Base-by-base conservation (phyloP, 2,888 invertebrate species). In the Zygogramma bicolorata region DNA sequence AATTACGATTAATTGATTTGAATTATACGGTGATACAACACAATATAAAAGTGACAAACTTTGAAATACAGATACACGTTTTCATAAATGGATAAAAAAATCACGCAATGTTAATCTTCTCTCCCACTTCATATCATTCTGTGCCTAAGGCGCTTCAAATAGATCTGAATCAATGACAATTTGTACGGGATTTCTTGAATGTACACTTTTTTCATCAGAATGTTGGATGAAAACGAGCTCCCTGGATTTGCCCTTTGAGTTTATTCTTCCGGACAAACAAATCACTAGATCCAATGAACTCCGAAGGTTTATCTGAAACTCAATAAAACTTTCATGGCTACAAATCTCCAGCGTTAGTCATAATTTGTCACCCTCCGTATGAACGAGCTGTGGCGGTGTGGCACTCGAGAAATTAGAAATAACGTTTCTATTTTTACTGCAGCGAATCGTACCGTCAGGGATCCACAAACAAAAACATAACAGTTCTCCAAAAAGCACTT, bases 361-460 rank as follows among this genome's bases (percentile, higher is more conserved):
- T 75, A 60, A 68, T 42, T 38, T 70, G 71, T 72, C 71, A 70
- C 65, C 68, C 46, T 65, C 38, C 46, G 40, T 53, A 27, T 34
- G 58, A 62, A 72, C 69, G 67, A 62, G 53, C 65, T 68, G 60
- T 67, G 42, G 75, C 70, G 53, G 61, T 68, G 60, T 67, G 42
- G 75, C 70, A 72, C 72, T 75, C 53, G 29, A 38, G 65, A 70
- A 72, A 72, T 70, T 72, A 70, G 59, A 70, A 72, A 67, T 71
- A 72, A 70, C 61, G 20, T 27, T 72, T 75, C 72, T 75, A 75
- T 75, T 75, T 75, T 75, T 75, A 75, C 58, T 15, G 42, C n/a
- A 62, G 71, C 63, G 60, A n/a, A 68, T 67, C 71, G 34, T 61
- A 46, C 63, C 63, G 25, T 63, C 31, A 22, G 65, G 31, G 65